Conservation (phyloP, 2,888 invertebrate genomes). For the Aporophyla nigra region DNA sequence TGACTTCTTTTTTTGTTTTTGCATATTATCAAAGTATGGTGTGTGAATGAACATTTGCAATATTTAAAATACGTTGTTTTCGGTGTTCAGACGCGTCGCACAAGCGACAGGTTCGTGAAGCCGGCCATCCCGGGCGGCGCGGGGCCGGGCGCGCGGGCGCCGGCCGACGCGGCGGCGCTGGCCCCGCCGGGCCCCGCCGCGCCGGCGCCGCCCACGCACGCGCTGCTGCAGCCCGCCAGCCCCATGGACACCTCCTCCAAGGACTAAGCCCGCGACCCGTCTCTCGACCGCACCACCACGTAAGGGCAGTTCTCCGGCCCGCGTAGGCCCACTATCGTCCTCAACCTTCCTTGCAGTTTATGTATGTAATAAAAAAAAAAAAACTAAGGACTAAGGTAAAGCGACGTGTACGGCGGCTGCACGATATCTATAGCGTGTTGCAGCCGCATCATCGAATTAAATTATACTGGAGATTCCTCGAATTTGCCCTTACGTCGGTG, state of each 20-base stretch:
- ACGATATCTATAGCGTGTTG: slow-evolving; percentile 40
- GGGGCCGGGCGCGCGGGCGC: slow-evolving; percentile 84
- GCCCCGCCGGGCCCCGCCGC: slow-evolving; percentile 63
- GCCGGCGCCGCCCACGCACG: slow-evolving; percentile 55
- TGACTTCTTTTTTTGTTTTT: background rate
- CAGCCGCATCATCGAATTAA: slow-evolving; percentile 38
- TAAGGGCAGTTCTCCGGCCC: slow-evolving; percentile 22
- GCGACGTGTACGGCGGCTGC: slow-evolving; percentile 20
- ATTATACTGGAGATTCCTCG: slow-evolving; percentile 27
- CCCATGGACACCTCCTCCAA: slow-evolving; percentile 94
- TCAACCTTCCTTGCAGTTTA: slow-evolving; percentile 22
- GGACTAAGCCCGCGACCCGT: slow-evolving; percentile 82
- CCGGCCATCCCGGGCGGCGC: slow-evolving; percentile 94
- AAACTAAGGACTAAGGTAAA: slow-evolving; percentile 23
- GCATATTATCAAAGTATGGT: background rate
- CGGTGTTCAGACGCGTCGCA: slow-evolving; percentile 90
- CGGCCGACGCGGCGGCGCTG: slow-evolving; percentile 90
- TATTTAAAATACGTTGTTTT: slow-evolving; percentile 3
- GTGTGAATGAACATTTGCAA: background rate
- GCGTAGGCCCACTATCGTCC: slow-evolving; percentile 16
- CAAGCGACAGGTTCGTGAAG: slow-evolving; percentile 96
- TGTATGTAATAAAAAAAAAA: slow-evolving; percentile 38
- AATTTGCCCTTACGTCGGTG: slow-evolving; percentile 49
- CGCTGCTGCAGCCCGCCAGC: slow-evolving; percentile 92
- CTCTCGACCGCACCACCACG: slow-evolving; percentile 24